Conservation (phyloP, 1,140 invertebrate genomes). For the Meteorus sp. region DNA sequence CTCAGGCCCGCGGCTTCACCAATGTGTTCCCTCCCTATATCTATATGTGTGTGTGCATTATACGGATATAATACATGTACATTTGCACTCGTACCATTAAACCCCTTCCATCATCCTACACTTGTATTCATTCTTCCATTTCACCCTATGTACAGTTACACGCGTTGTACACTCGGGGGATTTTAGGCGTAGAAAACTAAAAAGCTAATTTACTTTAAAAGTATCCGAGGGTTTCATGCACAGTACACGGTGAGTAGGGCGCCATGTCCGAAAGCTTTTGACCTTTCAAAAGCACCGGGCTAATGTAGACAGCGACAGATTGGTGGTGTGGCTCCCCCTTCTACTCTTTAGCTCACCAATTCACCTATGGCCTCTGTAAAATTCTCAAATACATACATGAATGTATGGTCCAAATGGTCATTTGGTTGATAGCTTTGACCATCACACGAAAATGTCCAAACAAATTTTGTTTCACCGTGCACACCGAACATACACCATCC, state of each 20-base stretch:
- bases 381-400: conserved; percentile 11
- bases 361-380: conserved; percentile 4
- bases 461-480: conserved; percentile 5
- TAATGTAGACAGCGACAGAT: conserved; percentile 59
- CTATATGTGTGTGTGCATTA: no score
- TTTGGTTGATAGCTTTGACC: conserved; percentile 56
- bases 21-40: no score
- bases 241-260: not conserved
- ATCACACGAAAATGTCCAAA: conserved; percentile 45
- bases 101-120: not conserved
- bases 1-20: not conserved
- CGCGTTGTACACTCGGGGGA: not conserved
- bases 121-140: not conserved
- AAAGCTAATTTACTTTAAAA: conserved; percentile 63
- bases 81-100: not conserved
- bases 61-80: no score
- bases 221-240: conserved; percentile 39
- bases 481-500: not conserved
- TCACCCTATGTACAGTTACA: not conserved
- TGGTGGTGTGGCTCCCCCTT: conserved; percentile 42
- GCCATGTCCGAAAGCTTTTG: conserved; percentile 14
- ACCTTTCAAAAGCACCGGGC: conserved; percentile 34
- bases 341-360: not conserved
- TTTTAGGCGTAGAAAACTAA: conserved; percentile 52
- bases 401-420: conserved; percentile 48